Conservation (phyloP, 37 sponge, comb jelly and placozoan species). For the Oopsacas minuta region DNA sequence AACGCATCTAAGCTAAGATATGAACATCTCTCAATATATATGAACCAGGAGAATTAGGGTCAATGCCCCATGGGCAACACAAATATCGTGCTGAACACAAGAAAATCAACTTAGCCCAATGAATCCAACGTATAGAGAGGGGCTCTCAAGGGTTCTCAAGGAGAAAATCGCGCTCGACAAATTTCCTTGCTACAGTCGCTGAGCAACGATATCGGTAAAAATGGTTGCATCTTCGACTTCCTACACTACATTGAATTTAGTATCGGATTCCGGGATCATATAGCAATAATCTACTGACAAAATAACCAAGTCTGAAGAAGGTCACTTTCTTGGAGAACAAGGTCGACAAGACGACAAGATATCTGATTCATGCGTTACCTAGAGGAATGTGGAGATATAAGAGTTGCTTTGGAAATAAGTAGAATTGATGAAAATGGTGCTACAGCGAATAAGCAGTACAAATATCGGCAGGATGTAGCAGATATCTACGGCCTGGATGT, state of each 20-base stretch:
- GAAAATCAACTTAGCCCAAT: neutral
- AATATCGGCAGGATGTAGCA: slow-evolving; percentile 4
- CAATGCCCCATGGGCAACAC: neutral
- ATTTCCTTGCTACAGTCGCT: neutral
- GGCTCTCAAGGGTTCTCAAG: neutral
- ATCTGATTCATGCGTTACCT: neutral
- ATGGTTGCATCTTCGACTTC: neutral
- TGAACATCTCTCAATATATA: neutral
- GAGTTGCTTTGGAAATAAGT: neutral
- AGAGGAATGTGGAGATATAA: neutral
- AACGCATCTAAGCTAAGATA: neutral
- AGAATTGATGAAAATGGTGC: neutral
- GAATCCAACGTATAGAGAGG: neutral
- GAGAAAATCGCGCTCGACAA: neutral
- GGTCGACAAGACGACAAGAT: slow-evolving; percentile 12
- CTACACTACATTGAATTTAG: neutral
- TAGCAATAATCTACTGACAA: neutral
- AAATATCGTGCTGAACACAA: neutral
- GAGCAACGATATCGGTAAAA: neutral
- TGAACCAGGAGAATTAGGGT: neutral
- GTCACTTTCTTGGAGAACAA: neutral
- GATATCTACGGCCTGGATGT: neutral
- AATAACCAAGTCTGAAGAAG: neutral
- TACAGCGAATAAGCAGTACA: slow-evolving; percentile 10
- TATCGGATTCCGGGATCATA: neutral